These are phyloP conservation scores for Gerris lacustris DNA, from an alignment of 2,888 invertebrate genomes.

Conservation along the genomic window DNA sequence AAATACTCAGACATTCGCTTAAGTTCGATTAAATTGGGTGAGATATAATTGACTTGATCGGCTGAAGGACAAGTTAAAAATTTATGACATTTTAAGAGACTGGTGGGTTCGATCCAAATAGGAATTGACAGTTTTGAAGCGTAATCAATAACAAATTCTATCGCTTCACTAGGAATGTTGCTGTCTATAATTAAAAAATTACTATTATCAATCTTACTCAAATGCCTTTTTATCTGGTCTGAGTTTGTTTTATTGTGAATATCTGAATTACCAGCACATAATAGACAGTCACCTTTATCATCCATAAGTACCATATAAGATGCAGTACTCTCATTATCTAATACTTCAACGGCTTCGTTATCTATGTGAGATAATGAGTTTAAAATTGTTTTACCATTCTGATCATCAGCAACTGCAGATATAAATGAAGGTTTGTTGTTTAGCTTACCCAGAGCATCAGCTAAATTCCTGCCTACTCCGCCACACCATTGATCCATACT, in stretches of 20 bases:
- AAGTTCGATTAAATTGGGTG: background rate
- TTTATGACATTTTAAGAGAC: background rate
- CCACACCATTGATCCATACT: slow-evolving; percentile 56
- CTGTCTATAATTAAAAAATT: background rate
- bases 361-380: slow-evolving; percentile 30
- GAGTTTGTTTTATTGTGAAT: background rate
- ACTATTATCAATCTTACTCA: background rate
- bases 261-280: background rate
- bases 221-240: background rate
- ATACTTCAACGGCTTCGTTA: background rate
- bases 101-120: background rate
- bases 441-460: slow-evolving; percentile 68
- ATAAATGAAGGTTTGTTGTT: slow-evolving; percentile 50
- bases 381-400: slow-evolving; percentile 38
- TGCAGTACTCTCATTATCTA: background rate
- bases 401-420: slow-evolving; percentile 65
- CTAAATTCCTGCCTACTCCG: slow-evolving; percentile 86
- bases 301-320: background rate
- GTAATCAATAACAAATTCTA: background rate
- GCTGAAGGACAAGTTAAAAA: background rate
- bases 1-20: background rate
- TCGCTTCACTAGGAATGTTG: background rate
- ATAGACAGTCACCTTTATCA: background rate
- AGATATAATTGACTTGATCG: background rate
- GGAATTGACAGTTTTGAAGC: background rate